Evolutionary conservation across 2,888 invertebrate genomes (phyloP).

Genomic region (Octodonta nipae): DNA sequence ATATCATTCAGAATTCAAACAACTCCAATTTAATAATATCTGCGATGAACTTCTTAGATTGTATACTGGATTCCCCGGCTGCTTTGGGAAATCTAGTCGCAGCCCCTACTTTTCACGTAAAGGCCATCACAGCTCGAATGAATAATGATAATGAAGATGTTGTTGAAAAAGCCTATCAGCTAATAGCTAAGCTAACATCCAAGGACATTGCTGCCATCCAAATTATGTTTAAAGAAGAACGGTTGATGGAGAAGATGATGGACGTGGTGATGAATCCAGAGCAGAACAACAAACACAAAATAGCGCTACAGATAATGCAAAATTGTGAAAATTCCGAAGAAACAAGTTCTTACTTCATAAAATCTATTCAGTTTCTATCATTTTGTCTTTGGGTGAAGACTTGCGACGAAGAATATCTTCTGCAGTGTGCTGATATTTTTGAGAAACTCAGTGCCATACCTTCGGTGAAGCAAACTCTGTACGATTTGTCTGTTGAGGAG

Average conservation of each 20-base stretch:
- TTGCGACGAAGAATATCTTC: slow-evolving; percentile 18
- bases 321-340: slow-evolving; percentile 22
- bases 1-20: slow-evolving; percentile 17
- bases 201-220: slow-evolving; percentile 20
- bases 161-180: slow-evolving; percentile 14
- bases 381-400: slow-evolving; percentile 24
- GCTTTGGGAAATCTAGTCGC: slow-evolving; percentile 17
- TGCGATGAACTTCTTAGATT: slow-evolving; percentile 19
- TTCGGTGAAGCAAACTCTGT: slow-evolving; percentile 21
- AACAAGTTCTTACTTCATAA: slow-evolving; percentile 22
- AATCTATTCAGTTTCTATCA: slow-evolving; percentile 23
- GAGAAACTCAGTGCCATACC: slow-evolving; percentile 20
- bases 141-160: slow-evolving; percentile 12
- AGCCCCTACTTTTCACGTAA: slow-evolving; percentile 17
- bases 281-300: slow-evolving; percentile 12
- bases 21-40: slow-evolving; percentile 15
- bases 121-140: slow-evolving; percentile 16
- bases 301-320: slow-evolving; percentile 20
- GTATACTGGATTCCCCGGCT: slow-evolving; percentile 19
- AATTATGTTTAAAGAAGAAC: slow-evolving; percentile 11
- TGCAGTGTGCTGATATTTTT: slow-evolving; percentile 17
- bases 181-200: slow-evolving; percentile 19
- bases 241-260: slow-evolving; percentile 22
- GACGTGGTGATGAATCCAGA: slow-evolving; percentile 18
- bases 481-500: slow-evolving; percentile 25